Evolutionary conservation across 35 echinoderm and acorn worm genomes (phyloP), one percentile per base, ranked within the genome.

Genomic region (Apostichopus californicus): DNA sequence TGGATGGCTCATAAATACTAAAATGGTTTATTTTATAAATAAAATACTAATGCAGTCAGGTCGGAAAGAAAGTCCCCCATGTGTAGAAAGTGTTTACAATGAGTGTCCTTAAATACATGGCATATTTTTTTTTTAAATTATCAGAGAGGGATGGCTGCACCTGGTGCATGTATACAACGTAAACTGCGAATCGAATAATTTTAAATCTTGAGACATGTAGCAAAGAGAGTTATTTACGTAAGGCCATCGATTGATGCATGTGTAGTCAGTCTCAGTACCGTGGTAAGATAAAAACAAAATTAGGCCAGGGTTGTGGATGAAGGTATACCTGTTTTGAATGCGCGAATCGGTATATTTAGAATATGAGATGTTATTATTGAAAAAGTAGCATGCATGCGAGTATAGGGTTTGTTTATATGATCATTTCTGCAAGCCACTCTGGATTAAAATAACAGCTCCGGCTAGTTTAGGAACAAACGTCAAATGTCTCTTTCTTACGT

Each of bases 171-270:
- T 20, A n/a, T 75, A 22, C 71, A 75, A 22, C 17, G 71, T 22
- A 75, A 75, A 75, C 15, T 18, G n/a, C 17, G 71, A 3, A 0
- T 75, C 26, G 26, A 28, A 28, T 20, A 75, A 75, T 7, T 75
- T 23, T 56, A 85, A 55, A 54, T 83, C 56, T 59, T n/a, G 81
- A 58, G 57, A 21, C 81, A 21, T 85, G n/a, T 58, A 21, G 12
- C 15, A 58, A 85, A 22, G 57, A 85, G 54, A 85, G 81, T 23
- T 85, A 85, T 85, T 85, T 85, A 85, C 81, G 81, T 85, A 85
- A 85, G 57, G 21, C 54, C 15, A 85, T 85, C 81, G 81, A 85
- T 85, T 59, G 28, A 56, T 58, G 81, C 7, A 75, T 22, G 56
- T 85, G 23, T 85, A 85, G 57, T 85, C 58, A 85, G 57, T 85